Base-by-base conservation (phyloP, 2,113 vertebrate genomes). In the Conger conger region DNA sequence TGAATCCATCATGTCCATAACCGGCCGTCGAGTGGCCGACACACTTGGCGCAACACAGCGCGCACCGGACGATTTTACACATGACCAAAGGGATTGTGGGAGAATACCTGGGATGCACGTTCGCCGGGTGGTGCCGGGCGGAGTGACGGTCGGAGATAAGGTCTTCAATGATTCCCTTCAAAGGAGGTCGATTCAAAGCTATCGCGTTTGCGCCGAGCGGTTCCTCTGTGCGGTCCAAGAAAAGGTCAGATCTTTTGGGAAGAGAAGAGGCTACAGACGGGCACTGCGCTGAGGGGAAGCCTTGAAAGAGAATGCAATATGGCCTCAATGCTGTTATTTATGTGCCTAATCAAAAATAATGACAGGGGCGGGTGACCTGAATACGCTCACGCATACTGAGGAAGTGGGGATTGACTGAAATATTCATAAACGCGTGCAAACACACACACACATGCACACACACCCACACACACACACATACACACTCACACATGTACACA, bases 231-330 rank as follows among this genome's bases (percentile, higher is more conserved):
- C 68, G 87, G 89, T 91, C 86, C 87, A 84, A 76, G 60, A 17
- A 90, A 92, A 92, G 91, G 91, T 91, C 88, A 90, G 77, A 90
- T 79, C 91, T 87, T 86, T 76, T 0, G 88, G 86, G 87, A 90
- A 85, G 86, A 86, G 90, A 85, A 87, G 77, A 33, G 0, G 60
- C 86, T 86, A 87, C 90, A 89, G 89, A 89, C 91, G 92, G 83
- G 82, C 78, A 80, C 88, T 90, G 88, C 89, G 60, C 81, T 84
- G 86, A 79, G 88, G 87, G 60, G 84, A 54, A 68, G 60, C 20
- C 68, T 33, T 33, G n/a, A 73, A 73, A 73, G 27, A 73, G n/a
- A 73, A n/a, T 33, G 68, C 13, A 13, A 13, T 30, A 30, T 33
- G n/a, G n/a, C 68, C 9, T 73, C n/a, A 73, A 50, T 33, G 42